Base-by-base conservation (phyloP, 2,888 invertebrate genomes). In the Xestoiulus laeticollis region DNA sequence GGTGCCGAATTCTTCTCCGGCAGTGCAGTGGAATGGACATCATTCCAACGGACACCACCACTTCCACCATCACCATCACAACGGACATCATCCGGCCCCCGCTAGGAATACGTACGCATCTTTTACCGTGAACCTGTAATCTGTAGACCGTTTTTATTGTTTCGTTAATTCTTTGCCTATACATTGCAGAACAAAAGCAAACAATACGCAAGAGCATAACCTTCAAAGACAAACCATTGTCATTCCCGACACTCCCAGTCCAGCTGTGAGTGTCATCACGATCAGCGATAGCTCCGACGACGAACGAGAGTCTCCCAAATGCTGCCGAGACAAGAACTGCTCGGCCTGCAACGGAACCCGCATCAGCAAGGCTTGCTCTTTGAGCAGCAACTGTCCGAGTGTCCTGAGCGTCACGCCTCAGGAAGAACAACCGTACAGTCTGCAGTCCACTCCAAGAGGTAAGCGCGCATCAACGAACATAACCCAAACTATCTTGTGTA, bases 251-350 rank as follows among this genome's bases (percentile, higher is more conserved):
- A 97, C 98, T 38, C 98, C 98, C 0, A 98, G 98, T 44, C 98
- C 98, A 3, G 96, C 97, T 84, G 97, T 96, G 86, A 97, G 98
- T 88, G 97, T 98, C 90, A 98, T 99, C 91, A 98, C 98, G 82
- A 97, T 98, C 91, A 97, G 96, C 26, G 98, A 98, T 92, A 98
- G 97, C 90, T 98, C 98, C 91, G 98, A 98, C 91, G 98, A 98
- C 91, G 93, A 94, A 84, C 91, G 91, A 86, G 91, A 90, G 16
- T 88, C 89, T 86, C 89, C 89, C 6, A 88, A 88, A 68, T 88
- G 91, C 89, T 91, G 91, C 90, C 90, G 90, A 89, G 91, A 91
- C 90, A 90, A 91, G 89, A 90, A 91, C 88, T 91, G 91, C 89
- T 90, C 90, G 89, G 91, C 91, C 88, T 91, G 91, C 90, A 88